Conservation (phyloP, 2,888 invertebrate genomes). For the Parelbella ahira region DNA sequence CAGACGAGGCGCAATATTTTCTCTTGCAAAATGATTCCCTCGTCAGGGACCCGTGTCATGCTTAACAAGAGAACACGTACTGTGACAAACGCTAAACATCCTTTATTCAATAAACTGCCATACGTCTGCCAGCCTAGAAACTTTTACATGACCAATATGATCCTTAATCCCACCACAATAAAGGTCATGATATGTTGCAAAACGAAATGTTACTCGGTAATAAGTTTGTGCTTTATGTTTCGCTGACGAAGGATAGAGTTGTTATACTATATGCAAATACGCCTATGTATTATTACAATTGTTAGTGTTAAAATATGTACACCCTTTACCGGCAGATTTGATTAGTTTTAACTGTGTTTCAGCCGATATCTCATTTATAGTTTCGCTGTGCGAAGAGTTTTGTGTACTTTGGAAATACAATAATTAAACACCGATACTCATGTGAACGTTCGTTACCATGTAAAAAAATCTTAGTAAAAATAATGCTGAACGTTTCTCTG, state of each 20-base stretch:
- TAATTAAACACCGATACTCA: too few relatives aligned
- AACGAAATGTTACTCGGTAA: neutral
- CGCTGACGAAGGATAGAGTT: constrained; percentile 41
- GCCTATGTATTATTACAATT: too few relatives aligned
- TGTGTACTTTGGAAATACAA: too few relatives aligned
- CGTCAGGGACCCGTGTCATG: constrained; percentile 52
- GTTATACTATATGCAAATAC: constrained; percentile 35
- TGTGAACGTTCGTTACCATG: too few relatives aligned
- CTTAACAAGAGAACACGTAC: constrained; percentile 43
- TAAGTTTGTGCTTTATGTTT: constrained; percentile 25
- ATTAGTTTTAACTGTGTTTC: too few relatives aligned
- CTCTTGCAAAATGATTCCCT: constrained; percentile 39
- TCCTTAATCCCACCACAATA: constrained; percentile 2
- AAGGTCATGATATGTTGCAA: neutral
- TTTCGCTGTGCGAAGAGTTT: too few relatives aligned
- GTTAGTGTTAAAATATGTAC: too few relatives aligned
- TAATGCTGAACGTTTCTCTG: too few relatives aligned
- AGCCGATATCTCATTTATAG: too few relatives aligned
- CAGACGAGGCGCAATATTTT: constrained; percentile 30
- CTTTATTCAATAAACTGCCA: constrained; percentile 37
- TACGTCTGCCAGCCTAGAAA: constrained; percentile 1
- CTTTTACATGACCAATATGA: neutral
- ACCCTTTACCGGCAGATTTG: too few relatives aligned
- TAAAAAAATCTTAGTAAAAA: too few relatives aligned
- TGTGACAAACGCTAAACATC: constrained; percentile 49